Conservation (phyloP, 92 coral and sea anemone genomes). For the Heteractis magnifica region DNA sequence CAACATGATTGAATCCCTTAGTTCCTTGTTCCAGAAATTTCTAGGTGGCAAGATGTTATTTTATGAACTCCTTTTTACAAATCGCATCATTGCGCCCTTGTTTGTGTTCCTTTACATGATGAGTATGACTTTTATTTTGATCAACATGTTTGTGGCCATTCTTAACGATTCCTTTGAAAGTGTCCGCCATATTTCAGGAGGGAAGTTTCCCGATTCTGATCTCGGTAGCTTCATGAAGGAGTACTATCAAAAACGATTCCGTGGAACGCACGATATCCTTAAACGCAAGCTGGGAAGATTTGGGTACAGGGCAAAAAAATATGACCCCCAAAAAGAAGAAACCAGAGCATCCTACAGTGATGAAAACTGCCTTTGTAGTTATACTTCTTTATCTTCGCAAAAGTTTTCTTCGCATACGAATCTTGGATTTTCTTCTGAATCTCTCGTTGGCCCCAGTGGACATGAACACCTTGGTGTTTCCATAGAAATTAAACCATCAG, state of each 20-base stretch:
- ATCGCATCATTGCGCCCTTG: conserved; percentile 67
- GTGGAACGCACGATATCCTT: conserved; percentile 35
- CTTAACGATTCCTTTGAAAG: conserved; percentile 79
- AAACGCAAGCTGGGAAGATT: conserved; percentile 68
- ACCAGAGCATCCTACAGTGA: conserved; percentile 10
- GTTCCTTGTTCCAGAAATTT: conserved; percentile 66
- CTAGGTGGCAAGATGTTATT: conserved; percentile 72
- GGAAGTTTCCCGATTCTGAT: conserved; percentile 74
- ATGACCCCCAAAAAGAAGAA: conserved; percentile 43
- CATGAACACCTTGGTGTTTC: conserved; percentile 13
- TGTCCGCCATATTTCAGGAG: conserved; percentile 68
- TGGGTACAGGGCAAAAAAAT: conserved; percentile 62
- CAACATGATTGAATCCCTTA: conserved; percentile 50
- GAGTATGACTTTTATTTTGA: conserved; percentile 69
- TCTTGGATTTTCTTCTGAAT: conserved; percentile 37
- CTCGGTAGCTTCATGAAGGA: conserved; percentile 69
- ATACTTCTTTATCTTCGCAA: conserved; percentile 50
- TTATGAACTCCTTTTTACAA: conserved; percentile 43
- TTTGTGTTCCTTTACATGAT: conserved; percentile 68
- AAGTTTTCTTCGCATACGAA: conserved; percentile 22
- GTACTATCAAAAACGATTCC: conserved; percentile 53
- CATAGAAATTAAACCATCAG: not conserved
- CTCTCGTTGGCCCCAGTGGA: not conserved
- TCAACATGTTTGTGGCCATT: conserved; percentile 88
- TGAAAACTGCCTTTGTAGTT: conserved; percentile 45